A percentile compares a stretch with the other conserved stretches of the same genome.
These are phyloP conservation scores for Oreochromis spilurus DNA, from an alignment of 2,113 vertebrate genomes.

Conservation along the genomic window DNA sequence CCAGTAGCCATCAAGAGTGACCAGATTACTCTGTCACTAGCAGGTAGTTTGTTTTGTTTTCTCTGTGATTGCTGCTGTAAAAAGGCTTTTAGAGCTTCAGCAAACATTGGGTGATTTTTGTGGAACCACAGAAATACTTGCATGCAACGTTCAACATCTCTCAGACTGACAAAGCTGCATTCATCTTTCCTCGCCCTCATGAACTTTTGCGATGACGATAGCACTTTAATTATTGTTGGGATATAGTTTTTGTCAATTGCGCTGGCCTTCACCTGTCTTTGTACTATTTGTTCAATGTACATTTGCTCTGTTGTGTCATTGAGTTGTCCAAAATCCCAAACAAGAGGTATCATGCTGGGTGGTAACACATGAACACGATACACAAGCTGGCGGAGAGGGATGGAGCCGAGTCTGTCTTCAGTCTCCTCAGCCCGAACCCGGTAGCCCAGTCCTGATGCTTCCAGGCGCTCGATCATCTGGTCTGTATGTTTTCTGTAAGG, in stretches of 20 bases:
- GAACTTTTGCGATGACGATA: slow-evolving; percentile 74
- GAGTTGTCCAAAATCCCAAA: slow-evolving; percentile 93
- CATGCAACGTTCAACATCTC: slow-evolving; percentile 88
- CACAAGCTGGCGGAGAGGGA: slow-evolving; percentile 85
- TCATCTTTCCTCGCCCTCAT: slow-evolving; percentile 77
- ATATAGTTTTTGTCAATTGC: no score
- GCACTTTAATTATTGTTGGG: slow-evolving; percentile 56
- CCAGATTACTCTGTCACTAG: slow-evolving; percentile 69
- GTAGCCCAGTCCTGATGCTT: slow-evolving; percentile 83
- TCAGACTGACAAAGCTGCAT: slow-evolving; percentile 83
- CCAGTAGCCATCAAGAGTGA: slow-evolving; percentile 79
- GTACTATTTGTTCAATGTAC: no score
- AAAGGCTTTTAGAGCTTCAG: slow-evolving; percentile 15
- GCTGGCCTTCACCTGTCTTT: no score
- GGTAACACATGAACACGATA: slow-evolving; percentile 87
- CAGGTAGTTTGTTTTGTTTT: not conserved
- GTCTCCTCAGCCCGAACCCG: slow-evolving; percentile 79
- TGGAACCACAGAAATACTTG: slow-evolving; percentile 81
- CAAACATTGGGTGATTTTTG: slow-evolving; percentile 51
- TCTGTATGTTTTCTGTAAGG: slow-evolving; percentile 84
- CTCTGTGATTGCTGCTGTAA: not conserved
- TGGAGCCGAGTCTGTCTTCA: slow-evolving; percentile 78
- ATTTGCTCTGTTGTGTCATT: slow-evolving; percentile 41
- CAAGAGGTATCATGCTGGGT: slow-evolving; percentile 81
- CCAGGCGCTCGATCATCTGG: slow-evolving; percentile 78